These are phyloP conservation scores for Noctua pronuba DNA, from an alignment of 2,888 invertebrate species.

Conservation along the genomic window DNA sequence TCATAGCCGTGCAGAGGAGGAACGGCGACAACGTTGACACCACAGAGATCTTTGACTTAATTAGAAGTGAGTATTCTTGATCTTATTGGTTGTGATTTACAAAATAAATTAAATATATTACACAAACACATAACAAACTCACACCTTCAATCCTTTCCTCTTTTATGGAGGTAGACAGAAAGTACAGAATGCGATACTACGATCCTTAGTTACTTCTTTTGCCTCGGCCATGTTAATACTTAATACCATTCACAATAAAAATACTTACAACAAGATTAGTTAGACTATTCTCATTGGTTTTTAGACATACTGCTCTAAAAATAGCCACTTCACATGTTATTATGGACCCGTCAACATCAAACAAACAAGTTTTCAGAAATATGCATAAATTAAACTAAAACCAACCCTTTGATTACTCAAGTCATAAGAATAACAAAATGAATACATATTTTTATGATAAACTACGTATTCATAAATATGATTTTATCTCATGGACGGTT, in stretches of 20 bases:
- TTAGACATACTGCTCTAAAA: not conserved
- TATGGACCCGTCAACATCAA: not conserved
- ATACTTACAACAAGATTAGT: not conserved
- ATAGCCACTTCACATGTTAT: not conserved
- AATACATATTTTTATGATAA: not conserved
- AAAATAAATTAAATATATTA: not conserved
- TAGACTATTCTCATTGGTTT: not conserved
- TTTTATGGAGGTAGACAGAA: not conserved
- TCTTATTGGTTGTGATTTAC: not conserved
- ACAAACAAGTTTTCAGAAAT: not conserved
- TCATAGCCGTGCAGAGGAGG: constrained; percentile 72
- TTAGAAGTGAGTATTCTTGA: constrained; percentile 71
- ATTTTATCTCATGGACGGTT: constrained; percentile 2
- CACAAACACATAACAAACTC: not conserved
- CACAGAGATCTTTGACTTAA: constrained; percentile 72
- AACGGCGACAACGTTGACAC: constrained; percentile 67
- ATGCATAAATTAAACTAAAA: constrained; percentile 16
- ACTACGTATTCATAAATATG: not conserved
- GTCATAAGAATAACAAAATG: constrained; percentile 4
- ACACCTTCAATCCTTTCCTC: not conserved
- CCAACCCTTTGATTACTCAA: not conserved
- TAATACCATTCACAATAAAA: not conserved
- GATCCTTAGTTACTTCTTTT: not conserved
- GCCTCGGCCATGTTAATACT: not conserved
- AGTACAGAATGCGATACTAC: not conserved